Percentiles rank a stretch among this genome's conserved stretches.
These are phyloP conservation scores for Ondatra zibethicus DNA, from an alignment of 2,113 vertebrate species.

Conservation along the genomic window DNA sequence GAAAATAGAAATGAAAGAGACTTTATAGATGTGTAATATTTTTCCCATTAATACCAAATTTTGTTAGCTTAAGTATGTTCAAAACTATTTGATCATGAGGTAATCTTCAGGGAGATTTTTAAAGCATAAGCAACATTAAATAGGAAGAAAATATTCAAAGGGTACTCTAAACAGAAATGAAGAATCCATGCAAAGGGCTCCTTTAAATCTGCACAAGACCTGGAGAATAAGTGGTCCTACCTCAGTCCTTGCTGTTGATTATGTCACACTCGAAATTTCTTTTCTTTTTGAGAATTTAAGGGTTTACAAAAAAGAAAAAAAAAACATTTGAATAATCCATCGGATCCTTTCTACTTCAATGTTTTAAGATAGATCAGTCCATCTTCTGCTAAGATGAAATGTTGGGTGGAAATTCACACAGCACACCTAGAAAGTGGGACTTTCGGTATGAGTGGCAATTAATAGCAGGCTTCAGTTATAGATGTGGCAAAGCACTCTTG, in stretches of 20 bases:
- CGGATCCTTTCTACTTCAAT: neutral
- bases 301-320: neutral
- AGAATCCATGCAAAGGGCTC: neutral
- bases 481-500: neutral
- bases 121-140: neutral
- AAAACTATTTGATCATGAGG: neutral
- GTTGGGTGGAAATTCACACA: neutral
- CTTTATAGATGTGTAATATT: neutral
- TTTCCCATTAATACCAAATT: neutral
- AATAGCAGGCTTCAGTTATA: neutral
- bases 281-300: neutral
- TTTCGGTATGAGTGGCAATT: conserved; percentile 1
- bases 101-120: neutral
- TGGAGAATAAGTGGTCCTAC: neutral
- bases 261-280: neutral
- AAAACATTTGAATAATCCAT: neutral
- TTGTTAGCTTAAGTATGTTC: neutral
- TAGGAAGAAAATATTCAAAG: neutral
- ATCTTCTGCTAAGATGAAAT: neutral
- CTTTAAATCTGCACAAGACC: neutral
- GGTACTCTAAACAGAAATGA: neutral
- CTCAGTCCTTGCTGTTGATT: neutral
- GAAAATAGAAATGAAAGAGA: conserved; percentile 1
- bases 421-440: neutral
- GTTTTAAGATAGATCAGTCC: neutral